Conservation (phyloP, 2,113 vertebrate species). For the Microtus pennsylvanicus region DNA sequence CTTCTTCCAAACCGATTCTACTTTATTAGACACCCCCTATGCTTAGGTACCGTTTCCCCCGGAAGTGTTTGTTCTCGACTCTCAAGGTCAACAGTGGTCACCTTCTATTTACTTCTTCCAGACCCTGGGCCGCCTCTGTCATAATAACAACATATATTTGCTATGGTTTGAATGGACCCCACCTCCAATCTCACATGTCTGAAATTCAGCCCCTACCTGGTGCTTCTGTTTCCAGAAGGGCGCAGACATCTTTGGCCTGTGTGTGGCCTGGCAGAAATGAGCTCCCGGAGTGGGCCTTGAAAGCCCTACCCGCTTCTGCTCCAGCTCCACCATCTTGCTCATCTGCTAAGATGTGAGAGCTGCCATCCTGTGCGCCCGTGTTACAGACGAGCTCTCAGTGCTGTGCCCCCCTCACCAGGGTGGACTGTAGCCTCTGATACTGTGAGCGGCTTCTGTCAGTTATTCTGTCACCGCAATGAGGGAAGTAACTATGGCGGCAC, state of each 20-base stretch:
- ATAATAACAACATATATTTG: neutral
- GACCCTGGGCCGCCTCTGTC: neutral
- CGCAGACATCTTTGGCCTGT: neutral
- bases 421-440: neutral
- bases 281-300: neutral
- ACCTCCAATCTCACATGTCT: neutral
- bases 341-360: neutral
- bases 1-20: too few species aligned
- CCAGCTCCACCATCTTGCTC: neutral
- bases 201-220: too few species aligned
- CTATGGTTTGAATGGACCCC: neutral
- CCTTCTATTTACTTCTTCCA: slow-evolving; percentile 11
- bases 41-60: neutral
- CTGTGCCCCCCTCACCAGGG: neutral
- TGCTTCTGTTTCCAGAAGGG: neutral
- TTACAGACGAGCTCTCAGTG: too few species aligned
- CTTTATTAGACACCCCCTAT: neutral
- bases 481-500: neutral
- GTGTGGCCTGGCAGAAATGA: neutral
- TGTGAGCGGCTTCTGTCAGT: neutral
- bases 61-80: slow-evolving; percentile 19
- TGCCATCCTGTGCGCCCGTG: neutral
- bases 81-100: neutral
- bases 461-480: neutral
- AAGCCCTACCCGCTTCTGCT: neutral